Base-by-base conservation (phyloP, 2,113 vertebrate species). In the Lepisosteus osseus region DNA sequence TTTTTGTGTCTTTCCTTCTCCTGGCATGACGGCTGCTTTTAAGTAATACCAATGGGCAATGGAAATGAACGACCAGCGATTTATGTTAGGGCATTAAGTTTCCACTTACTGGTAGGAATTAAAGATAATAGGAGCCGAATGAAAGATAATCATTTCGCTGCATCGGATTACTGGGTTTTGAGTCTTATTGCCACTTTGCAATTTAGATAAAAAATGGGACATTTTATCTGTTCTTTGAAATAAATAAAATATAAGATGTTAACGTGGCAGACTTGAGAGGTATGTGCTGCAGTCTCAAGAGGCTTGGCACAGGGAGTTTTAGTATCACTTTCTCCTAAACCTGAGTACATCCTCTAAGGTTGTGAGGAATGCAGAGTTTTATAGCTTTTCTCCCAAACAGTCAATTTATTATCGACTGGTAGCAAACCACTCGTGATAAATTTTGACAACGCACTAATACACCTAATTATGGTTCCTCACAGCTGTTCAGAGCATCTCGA, bases 21-120 rank as follows among this genome's bases (percentile, higher is more conserved):
- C 13, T 61, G 59, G 29, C 29, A 3, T 29, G 17, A 13, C 61
- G 14, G 61, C 61, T 62, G 61, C 61, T n/a, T 62, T 62, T 62
- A 62, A 62, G 3, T 62, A 29, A 15, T n/a, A 62, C 61, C 61
- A 62, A 62, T 62, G 61, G 61, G 61, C 17, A 29, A 65, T 65
- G 62, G 62, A 65, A 65, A 65, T 65, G 62, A 65, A 65, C 6
- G 62, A 65, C 17, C 17, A 65, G 62, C 29, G 62, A 65, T 65
- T 65, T 65, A 65, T 65, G n/a, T 65, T 29, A 41, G 41, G 57
- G 14, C 9, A n/a, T n/a, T 14, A 15, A 59, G 57, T 14, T 59
- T 43, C 62, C 7, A 41, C 41, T 65, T 8, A 41, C 5, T 65
- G 17, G 8, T 41, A 40, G 29, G 41, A 65, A 65, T 7, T 29